A percentile compares a stretch with the other conserved stretches of the same genome.
These are phyloP conservation scores for Drosophila pseudoananassae DNA, from an alignment of 1,140 invertebrate species.

Conservation along the genomic window DNA sequence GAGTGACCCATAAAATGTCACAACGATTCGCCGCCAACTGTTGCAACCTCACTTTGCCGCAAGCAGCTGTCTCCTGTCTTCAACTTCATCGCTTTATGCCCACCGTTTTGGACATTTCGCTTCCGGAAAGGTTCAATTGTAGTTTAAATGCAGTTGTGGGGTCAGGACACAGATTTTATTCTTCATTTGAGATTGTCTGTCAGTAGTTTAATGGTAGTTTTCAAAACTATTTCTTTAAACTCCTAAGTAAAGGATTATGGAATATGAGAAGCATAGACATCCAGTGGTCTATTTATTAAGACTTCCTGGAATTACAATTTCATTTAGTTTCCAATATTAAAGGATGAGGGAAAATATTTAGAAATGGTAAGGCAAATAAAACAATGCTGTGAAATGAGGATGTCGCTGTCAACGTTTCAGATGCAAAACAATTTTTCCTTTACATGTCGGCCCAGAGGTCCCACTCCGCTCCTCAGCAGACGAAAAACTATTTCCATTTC, in stretches of 20 bases:
- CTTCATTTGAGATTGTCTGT: background rate
- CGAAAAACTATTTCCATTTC: slow-evolving; percentile 39
- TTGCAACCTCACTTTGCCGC: slow-evolving; percentile 30
- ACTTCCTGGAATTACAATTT: background rate
- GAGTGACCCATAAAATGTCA: slow-evolving; percentile 59
- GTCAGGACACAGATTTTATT: background rate
- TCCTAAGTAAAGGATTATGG: too few species aligned
- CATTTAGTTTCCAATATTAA: background rate
- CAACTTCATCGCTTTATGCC: slow-evolving; percentile 37
- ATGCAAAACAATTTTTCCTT: slow-evolving; percentile 9
- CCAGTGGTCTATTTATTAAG: background rate
- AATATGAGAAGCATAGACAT: background rate
- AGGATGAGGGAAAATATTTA: background rate
- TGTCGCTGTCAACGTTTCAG: slow-evolving; percentile 11
- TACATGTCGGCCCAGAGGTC: slow-evolving; percentile 7
- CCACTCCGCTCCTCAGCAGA: background rate
- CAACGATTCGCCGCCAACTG: slow-evolving; percentile 41
- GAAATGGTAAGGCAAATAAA: background rate
- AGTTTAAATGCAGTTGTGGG: slow-evolving; percentile 41
- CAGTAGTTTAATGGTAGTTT: slow-evolving; percentile 1
- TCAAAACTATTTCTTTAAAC: too few species aligned
- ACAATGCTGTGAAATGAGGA: background rate
- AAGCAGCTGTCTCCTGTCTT: slow-evolving; percentile 19
- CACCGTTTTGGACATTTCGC: slow-evolving; percentile 22
- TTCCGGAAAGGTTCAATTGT: slow-evolving; percentile 49